Evolutionary conservation across 1,140 invertebrate species (phyloP).

Genomic region (Formica selysi): DNA sequence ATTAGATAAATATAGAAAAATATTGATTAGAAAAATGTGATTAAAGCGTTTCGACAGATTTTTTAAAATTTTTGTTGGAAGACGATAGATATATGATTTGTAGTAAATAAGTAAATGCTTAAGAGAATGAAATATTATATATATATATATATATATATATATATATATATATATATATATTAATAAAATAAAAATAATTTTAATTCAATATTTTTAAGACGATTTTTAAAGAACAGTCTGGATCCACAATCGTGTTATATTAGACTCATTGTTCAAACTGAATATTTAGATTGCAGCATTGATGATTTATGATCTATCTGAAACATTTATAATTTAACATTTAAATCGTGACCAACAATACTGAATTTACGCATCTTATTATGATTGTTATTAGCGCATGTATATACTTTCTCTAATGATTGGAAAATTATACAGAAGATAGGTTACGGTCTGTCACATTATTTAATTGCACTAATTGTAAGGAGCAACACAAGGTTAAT

Average conservation of each 20-base stretch:
- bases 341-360: too few species aligned
- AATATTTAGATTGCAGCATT: background rate
- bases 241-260: background rate
- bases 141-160: too few species aligned
- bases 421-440: background rate
- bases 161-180: too few species aligned
- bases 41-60: background rate
- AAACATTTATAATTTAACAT: too few species aligned
- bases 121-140: background rate
- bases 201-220: background rate
- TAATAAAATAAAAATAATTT: background rate
- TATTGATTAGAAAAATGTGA: background rate
- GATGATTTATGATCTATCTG: background rate
- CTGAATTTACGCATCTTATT: too few species aligned
- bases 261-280: background rate
- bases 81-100: too few species aligned
- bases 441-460: background rate
- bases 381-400: background rate
- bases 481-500: background rate
- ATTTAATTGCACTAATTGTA: constrained; percentile 30
- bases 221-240: background rate
- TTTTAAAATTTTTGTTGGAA: too few species aligned
- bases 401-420: background rate
- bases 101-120: background rate
- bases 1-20: background rate